A percentile compares a stretch with the other conserved stretches of the same genome.
Conservation (phyloP, 2,113 vertebrate species). For the Rhipidura dahli region DNA sequence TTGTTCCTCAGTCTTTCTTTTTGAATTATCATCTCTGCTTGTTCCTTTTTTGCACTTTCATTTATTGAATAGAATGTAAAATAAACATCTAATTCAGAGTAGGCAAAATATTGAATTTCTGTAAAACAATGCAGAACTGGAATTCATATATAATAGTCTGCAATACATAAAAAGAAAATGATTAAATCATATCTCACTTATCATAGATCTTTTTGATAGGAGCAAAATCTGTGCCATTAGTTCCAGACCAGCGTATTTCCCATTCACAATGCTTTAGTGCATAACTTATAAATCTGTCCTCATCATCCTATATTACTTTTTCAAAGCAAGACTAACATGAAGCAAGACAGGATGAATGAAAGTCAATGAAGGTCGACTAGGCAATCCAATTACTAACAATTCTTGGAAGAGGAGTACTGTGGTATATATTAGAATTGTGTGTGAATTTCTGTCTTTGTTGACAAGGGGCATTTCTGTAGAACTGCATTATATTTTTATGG, state of each 20-base stretch:
- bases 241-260: slow-evolving; percentile 60
- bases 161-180: slow-evolving; percentile 44
- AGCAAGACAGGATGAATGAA: slow-evolving; percentile 54
- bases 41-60: background rate
- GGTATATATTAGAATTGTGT: slow-evolving; percentile 49
- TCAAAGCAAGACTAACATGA: slow-evolving; percentile 52
- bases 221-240: slow-evolving; percentile 49
- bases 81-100: slow-evolving; percentile 18
- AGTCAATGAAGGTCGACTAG: slow-evolving; percentile 67
- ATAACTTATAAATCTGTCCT: slow-evolving; percentile 67
- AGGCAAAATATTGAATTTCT: slow-evolving; percentile 39
- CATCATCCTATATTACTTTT: slow-evolving; percentile 65
- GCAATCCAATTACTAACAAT: slow-evolving; percentile 66
- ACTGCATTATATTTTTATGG: background rate
- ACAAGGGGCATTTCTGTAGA: slow-evolving; percentile 36
- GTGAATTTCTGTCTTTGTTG: slow-evolving; percentile 59
- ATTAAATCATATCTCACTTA: slow-evolving; percentile 40
- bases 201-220: slow-evolving; percentile 62
- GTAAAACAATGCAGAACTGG: slow-evolving; percentile 17
- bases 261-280: slow-evolving; percentile 62
- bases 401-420: slow-evolving; percentile 60
- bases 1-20: background rate
- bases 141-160: slow-evolving; percentile 5
- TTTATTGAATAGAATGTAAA: slow-evolving; percentile 1
- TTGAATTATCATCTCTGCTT: background rate